Percentiles rank a stretch among this genome's conserved stretches.
phyloP scores from a whole-genome alignment of 35 echinoderm and acorn worm genomes.

The Heliocidaris tuberculata region DNA sequence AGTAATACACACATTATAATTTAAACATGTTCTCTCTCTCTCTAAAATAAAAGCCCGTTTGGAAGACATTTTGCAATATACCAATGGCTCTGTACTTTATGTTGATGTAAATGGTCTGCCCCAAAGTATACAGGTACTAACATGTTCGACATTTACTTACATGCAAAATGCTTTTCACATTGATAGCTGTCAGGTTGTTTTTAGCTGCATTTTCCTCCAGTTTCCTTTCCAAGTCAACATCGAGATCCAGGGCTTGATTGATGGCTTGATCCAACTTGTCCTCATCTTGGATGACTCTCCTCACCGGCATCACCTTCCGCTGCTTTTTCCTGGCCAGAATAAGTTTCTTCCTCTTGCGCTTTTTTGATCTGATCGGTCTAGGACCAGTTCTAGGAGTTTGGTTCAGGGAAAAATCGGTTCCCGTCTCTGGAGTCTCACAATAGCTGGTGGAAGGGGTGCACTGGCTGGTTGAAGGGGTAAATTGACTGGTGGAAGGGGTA shows the following conservation, averaged over 20 bases:
- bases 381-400: not conserved
- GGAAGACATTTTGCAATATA: no score
- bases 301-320: constrained; percentile 17
- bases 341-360: constrained; percentile 20
- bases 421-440: not conserved
- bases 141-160: constrained; percentile 57
- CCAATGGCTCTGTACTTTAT: no score
- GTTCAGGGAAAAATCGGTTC: not conserved
- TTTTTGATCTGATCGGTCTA: not conserved
- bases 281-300: not conserved
- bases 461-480: not conserved
- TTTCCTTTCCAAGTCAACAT: constrained; percentile 74
- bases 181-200: constrained; percentile 90
- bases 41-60: no score
- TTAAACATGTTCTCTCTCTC: no score
- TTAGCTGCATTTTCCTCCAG: constrained; percentile 84
- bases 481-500: not conserved
- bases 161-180: constrained; percentile 96
- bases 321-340: not conserved
- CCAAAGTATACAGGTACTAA: no score
- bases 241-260: constrained; percentile 49
- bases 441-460: not conserved
- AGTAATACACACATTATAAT: no score
- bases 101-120: no score
- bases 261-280: not conserved